phyloP scores from a whole-genome alignment of 1,140 invertebrate species.

The Drosophila nikananu region DNA sequence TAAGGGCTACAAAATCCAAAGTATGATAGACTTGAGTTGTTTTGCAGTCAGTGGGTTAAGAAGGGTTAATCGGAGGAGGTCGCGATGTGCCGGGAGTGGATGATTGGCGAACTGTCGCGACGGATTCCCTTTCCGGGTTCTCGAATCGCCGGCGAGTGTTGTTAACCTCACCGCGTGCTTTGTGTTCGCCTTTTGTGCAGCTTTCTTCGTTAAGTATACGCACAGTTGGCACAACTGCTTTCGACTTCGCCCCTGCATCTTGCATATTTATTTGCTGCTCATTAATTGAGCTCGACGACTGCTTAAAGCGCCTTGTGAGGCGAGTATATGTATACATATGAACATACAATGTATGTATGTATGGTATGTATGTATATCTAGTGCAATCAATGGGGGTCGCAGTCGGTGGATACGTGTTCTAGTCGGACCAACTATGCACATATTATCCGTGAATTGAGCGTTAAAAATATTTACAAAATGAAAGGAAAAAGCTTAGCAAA shows the following conservation, averaged over 20 bases:
- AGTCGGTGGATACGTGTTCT: background rate
- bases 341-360: constrained; percentile 1
- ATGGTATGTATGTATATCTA: background rate
- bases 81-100: constrained; percentile 8
- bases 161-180: constrained; percentile 61
- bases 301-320: constrained; percentile 20
- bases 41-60: background rate
- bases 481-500: constrained; percentile 5
- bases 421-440: constrained; percentile 19
- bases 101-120: constrained; percentile 28
- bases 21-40: background rate
- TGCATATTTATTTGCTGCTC: constrained; percentile 11
- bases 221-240: constrained; percentile 27
- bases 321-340: background rate
- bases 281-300: constrained; percentile 39
- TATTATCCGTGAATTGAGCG: background rate
- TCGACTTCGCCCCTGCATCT: background rate
- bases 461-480: constrained; percentile 6
- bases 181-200: constrained; percentile 51
- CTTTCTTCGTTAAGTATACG: constrained; percentile 53
- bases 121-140: constrained; percentile 66
- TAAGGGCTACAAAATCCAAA: background rate
- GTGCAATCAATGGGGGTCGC: constrained; percentile 1
- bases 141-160: constrained; percentile 48
- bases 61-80: constrained; percentile 24